Conservation (phyloP, 1,140 invertebrate genomes). For the Procambarus virginalis region DNA sequence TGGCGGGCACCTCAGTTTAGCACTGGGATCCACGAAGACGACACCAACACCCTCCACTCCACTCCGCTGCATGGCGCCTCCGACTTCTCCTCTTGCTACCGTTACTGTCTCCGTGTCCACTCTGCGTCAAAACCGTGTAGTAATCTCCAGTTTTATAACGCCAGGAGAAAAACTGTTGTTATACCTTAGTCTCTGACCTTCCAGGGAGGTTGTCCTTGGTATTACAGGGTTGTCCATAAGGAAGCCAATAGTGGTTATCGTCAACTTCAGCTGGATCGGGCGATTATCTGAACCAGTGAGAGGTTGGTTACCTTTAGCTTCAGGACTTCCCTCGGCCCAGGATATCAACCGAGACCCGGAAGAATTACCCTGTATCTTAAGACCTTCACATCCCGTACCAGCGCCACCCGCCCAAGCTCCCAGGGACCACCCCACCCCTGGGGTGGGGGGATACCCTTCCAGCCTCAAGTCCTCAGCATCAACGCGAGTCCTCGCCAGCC, state of each 20-base stretch:
- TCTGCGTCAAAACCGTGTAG: conserved; percentile 1
- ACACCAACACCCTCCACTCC: conserved; percentile 26
- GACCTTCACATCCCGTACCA: background rate
- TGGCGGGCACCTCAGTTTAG: conserved; percentile 40
- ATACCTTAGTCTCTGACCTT: conserved; percentile 20
- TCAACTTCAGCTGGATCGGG: conserved; percentile 31
- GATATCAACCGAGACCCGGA: conserved; percentile 27
- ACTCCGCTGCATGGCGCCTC: conserved; percentile 39
- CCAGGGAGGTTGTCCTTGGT: conserved; percentile 25
- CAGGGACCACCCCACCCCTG: no score
- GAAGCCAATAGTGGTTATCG: background rate
- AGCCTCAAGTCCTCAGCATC: background rate
- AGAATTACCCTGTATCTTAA: background rate
- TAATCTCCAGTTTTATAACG: background rate
- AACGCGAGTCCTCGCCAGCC: conserved; percentile 1
- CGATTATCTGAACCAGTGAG: conserved; percentile 9
- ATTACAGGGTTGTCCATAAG: background rate
- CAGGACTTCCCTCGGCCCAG: background rate
- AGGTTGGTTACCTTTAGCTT: conserved; percentile 2
- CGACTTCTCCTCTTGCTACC: conserved; percentile 14
- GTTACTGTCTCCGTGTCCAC: background rate
- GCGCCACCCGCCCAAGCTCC: background rate
- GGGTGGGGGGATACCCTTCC: background rate
- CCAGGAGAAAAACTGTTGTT: background rate
- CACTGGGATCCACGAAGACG: conserved; percentile 32